Conservation (phyloP, 2,888 invertebrate genomes). For the Drosophila borealis region DNA sequence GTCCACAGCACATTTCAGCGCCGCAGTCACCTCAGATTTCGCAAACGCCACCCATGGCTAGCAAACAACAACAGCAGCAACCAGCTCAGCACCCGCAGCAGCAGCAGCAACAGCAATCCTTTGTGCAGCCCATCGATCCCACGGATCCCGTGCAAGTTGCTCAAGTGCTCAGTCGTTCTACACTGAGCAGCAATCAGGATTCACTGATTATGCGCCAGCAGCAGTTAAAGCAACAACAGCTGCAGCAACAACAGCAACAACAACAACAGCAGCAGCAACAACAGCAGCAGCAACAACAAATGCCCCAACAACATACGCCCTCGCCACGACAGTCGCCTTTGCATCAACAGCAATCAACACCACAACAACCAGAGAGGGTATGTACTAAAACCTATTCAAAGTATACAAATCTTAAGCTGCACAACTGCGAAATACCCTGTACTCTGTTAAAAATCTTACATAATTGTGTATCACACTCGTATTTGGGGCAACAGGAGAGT, state of each 20-base stretch:
- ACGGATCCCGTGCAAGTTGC: constrained; percentile 84
- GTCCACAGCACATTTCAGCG: constrained; percentile 81
- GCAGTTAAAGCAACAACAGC: constrained; percentile 82
- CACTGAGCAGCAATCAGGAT: constrained; percentile 83
- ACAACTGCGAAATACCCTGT: neutral
- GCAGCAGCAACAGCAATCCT: constrained; percentile 75
- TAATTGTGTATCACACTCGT: too few species aligned
- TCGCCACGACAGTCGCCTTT: constrained; percentile 60
- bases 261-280: constrained; percentile 69
- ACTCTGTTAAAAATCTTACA: neutral
- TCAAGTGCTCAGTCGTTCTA: constrained; percentile 83
- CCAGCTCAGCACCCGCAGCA: constrained; percentile 63
- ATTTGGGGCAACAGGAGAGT: too few species aligned
- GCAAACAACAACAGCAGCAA: constrained; percentile 75
- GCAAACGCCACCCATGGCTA: constrained; percentile 75
- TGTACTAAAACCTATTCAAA: neutral
- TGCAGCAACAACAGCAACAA: constrained; percentile 76
- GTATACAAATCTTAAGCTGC: neutral
- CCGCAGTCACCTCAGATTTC: constrained; percentile 81
- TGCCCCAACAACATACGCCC: constrained; percentile 57
- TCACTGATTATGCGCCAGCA: constrained; percentile 83
- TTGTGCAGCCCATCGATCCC: constrained; percentile 83
- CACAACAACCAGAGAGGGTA: constrained; percentile 46
- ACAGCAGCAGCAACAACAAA: constrained; percentile 46
- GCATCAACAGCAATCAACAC: constrained; percentile 61